These are phyloP conservation scores for Dolichomitus sp. DNA, from an alignment of 2,888 invertebrate species.

Conservation along the genomic window DNA sequence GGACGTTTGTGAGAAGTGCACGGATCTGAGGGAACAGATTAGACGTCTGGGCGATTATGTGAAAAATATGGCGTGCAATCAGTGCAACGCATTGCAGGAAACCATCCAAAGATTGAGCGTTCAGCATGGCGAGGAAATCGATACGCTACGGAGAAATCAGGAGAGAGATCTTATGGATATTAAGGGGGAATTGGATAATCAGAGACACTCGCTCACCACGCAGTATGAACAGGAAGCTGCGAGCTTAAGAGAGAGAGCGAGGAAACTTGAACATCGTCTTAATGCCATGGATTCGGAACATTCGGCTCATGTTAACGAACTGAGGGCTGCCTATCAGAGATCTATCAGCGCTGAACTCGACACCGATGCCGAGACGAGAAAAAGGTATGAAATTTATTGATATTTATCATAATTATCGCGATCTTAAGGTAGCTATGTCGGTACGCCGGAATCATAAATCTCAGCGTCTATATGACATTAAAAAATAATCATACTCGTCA, in stretches of 20 bases:
- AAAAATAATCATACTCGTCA: too few species aligned
- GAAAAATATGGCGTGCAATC: slow-evolving; percentile 84
- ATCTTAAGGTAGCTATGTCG: too few species aligned
- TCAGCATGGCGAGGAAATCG: slow-evolving; percentile 84
- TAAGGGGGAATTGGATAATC: slow-evolving; percentile 80
- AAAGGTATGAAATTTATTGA: slow-evolving; percentile 78
- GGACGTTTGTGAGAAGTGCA: slow-evolving; percentile 88
- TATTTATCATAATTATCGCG: not conserved
- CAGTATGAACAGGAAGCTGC: slow-evolving; percentile 85
- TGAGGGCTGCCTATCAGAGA: slow-evolving; percentile 91
- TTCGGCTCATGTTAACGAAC: slow-evolving; percentile 93
- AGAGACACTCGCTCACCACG: slow-evolving; percentile 86
- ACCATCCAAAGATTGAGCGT: slow-evolving; percentile 84
- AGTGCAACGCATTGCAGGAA: slow-evolving; percentile 86
- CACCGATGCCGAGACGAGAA: slow-evolving; percentile 89
- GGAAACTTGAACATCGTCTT: slow-evolving; percentile 91
- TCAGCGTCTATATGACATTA: too few species aligned
- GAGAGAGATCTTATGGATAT: slow-evolving; percentile 86
- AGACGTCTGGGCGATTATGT: slow-evolving; percentile 85
- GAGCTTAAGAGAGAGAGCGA: slow-evolving; percentile 90
- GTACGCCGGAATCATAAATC: too few species aligned
- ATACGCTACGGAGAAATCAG: slow-evolving; percentile 84
- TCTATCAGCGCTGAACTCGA: slow-evolving; percentile 88
- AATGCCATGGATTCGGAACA: slow-evolving; percentile 94
- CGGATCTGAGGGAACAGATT: slow-evolving; percentile 87